These are phyloP conservation scores for Argyrosomus regius DNA, from an alignment of 2,797 vertebrate species.

Conservation along the genomic window DNA sequence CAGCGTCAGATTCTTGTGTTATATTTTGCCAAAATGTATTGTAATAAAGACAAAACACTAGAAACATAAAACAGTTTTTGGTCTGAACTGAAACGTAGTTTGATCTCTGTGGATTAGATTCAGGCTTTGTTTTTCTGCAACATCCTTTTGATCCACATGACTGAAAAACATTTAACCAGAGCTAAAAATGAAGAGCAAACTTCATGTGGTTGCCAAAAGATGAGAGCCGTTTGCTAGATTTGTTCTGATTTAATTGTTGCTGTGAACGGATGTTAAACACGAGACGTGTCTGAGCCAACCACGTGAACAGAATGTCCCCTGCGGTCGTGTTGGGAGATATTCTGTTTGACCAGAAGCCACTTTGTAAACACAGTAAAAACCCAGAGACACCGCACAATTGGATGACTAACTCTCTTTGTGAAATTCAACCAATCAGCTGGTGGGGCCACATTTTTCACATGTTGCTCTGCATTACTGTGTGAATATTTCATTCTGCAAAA, in stretches of 20 bases:
- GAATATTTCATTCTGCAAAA: background rate
- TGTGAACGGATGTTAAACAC: constrained; percentile 1
- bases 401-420: background rate
- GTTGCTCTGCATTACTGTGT: background rate
- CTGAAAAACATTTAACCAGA: constrained; percentile 16
- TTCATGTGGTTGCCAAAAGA: background rate
- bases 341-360: constrained; percentile 18
- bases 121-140: background rate
- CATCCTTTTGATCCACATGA: background rate
- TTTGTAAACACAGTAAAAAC: constrained; percentile 32
- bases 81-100: background rate
- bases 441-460: background rate
- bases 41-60: constrained; percentile 49
- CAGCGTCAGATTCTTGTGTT: constrained; percentile 17
- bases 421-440: constrained; percentile 4
- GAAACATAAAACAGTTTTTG: background rate
- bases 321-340: constrained; percentile 20
- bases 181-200: constrained; percentile 22
- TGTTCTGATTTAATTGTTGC: constrained; percentile 12
- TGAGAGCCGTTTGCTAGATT: constrained; percentile 6
- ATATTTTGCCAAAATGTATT: constrained; percentile 23
- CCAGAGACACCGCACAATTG: constrained; percentile 7
- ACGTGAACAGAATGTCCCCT: constrained; percentile 18
- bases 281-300: constrained; percentile 30
- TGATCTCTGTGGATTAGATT: background rate